Conservation (phyloP, 2,797 vertebrate species). For the Semotilus atromaculatus region DNA sequence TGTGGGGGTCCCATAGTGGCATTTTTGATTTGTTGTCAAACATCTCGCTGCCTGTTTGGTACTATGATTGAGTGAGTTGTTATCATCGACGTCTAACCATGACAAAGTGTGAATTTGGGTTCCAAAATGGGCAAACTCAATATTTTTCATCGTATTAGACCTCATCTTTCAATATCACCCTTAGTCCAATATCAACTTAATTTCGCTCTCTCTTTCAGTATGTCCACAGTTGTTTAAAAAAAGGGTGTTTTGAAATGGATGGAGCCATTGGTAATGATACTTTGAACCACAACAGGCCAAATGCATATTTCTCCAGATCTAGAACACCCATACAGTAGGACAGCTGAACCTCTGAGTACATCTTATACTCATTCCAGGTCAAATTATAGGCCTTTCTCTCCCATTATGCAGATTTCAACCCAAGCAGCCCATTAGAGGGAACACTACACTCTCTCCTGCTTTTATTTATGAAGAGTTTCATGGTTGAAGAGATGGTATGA, state of each 20-base stretch:
- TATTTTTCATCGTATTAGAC: conserved; percentile 10
- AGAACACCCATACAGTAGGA: conserved; percentile 26
- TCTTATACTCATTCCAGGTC: conserved; percentile 17
- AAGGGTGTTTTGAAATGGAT: conserved; percentile 25
- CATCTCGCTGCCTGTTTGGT: conserved; percentile 5
- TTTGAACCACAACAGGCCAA: conserved; percentile 38
- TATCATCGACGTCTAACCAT: not conserved
- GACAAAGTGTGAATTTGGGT: not conserved
- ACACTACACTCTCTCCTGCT: conserved; percentile 7
- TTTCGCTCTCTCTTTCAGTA: not conserved
- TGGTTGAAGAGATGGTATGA: conserved; percentile 13
- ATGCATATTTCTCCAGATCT: conserved; percentile 29
- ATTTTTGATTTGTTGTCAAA: conserved; percentile 48
- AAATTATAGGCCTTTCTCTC: conserved; percentile 25
- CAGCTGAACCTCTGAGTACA: conserved; percentile 3
- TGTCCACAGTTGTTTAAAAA: not conserved
- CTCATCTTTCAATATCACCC: not conserved
- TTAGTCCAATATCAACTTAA: not conserved
- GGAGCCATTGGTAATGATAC: conserved; percentile 19
- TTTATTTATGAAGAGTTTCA: conserved; percentile 34
- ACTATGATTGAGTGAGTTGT: conserved; percentile 4
- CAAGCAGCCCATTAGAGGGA: conserved; percentile 47
- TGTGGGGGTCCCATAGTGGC: not conserved
- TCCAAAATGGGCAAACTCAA: conserved; percentile 13
- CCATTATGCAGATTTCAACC: conserved; percentile 52